Percentiles rank a stretch among this genome's conserved stretches.
Evolutionary conservation across 2,113 vertebrate species (phyloP).

Genomic region (Nycticebus coucang): DNA sequence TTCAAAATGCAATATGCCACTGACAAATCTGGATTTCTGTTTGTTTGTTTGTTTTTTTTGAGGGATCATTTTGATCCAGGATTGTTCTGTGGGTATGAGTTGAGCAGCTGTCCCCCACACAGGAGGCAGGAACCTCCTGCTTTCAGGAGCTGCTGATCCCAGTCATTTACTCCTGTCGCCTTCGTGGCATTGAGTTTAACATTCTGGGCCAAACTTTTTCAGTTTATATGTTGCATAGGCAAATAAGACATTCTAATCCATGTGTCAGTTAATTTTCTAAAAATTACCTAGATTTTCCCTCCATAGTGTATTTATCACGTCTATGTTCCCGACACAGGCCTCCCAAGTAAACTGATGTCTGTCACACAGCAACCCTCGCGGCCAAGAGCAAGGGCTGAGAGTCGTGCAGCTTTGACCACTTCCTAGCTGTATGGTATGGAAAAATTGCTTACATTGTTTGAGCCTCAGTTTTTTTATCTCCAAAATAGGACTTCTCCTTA

Average conservation of each 20-base stretch:
- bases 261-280: not conserved
- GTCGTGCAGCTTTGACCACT: not conserved
- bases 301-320: not conserved
- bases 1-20: not conserved
- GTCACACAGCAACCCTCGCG: not conserved
- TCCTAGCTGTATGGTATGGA: not conserved
- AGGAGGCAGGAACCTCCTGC: not conserved
- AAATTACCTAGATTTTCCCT: not conserved
- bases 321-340: not conserved
- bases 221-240: conserved; percentile 11
- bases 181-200: not conserved
- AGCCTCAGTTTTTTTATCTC: not conserved
- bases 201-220: not conserved
- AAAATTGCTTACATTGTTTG: not conserved
- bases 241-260: conserved; percentile 22
- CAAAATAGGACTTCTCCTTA: not conserved
- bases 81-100: not conserved
- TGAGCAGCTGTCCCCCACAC: not conserved
- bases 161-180: not conserved
- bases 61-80: not conserved
- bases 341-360: not conserved
- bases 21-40: not conserved
- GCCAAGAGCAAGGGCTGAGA: not conserved
- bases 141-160: not conserved
- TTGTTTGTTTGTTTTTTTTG: not conserved